Conservation (phyloP, 1,140 invertebrate species). For the Drosophila navojoa region DNA sequence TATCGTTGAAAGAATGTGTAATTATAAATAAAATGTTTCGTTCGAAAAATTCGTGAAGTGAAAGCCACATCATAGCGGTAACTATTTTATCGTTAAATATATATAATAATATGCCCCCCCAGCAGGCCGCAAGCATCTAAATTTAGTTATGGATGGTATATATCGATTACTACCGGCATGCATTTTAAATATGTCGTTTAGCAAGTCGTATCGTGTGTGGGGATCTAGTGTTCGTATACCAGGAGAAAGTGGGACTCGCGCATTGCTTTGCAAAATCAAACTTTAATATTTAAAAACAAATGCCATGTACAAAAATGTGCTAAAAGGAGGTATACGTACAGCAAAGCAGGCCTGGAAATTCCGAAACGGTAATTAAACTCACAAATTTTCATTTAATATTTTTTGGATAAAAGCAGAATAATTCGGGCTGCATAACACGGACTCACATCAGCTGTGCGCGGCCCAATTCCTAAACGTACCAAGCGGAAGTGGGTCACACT, state of each 20-base stretch:
- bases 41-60: too few relatives aligned
- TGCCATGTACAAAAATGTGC: constrained; percentile 76
- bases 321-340: constrained; percentile 72
- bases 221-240: constrained; percentile 22
- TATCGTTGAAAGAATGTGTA: too few relatives aligned
- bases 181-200: neutral
- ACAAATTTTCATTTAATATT: constrained; percentile 33
- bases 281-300: constrained; percentile 25
- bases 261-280: constrained; percentile 14
- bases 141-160: neutral
- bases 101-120: too few relatives aligned
- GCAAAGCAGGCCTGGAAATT: constrained; percentile 79
- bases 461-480: constrained; percentile 47
- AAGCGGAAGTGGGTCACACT: constrained; percentile 46
- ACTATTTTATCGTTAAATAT: neutral
- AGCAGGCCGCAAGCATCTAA: neutral
- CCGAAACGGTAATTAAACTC: constrained; percentile 68
- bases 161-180: neutral
- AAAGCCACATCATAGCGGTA: too few relatives aligned
- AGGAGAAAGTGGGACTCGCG: constrained; percentile 17
- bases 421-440: constrained; percentile 33
- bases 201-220: constrained; percentile 1
- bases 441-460: constrained; percentile 51
- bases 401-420: constrained; percentile 15
- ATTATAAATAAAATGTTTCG: too few relatives aligned